Percentiles rank a stretch among this genome's conserved stretches.
Conservation (phyloP, 1,140 invertebrate genomes). For the Diprion similis region DNA sequence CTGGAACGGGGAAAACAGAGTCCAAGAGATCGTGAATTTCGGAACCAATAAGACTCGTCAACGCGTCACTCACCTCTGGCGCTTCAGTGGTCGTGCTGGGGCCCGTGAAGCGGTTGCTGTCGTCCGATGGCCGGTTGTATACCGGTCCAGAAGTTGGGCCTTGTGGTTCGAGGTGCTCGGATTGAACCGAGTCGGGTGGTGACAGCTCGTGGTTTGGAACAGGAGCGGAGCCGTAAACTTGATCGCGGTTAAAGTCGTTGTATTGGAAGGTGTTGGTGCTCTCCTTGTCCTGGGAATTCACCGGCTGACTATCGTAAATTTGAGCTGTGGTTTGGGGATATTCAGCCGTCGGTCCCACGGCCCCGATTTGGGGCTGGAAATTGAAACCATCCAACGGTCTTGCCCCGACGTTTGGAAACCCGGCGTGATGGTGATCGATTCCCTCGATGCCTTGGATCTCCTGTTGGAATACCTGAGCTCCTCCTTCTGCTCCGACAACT, state of each 20-base stretch:
- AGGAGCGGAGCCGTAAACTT: background rate
- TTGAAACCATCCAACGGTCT: slow-evolving; percentile 51
- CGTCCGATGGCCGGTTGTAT: background rate
- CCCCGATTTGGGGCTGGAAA: slow-evolving; percentile 41
- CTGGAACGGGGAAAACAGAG: background rate
- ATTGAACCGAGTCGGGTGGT: too few relatives aligned
- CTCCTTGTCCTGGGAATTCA: background rate
- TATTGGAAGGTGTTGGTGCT: background rate
- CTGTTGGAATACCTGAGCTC: background rate
- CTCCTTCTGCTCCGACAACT: background rate
- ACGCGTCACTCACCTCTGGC: slow-evolving; percentile 20
- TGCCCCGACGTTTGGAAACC: slow-evolving; percentile 33
- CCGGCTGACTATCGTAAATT: background rate
- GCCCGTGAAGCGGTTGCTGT: slow-evolving; percentile 33
- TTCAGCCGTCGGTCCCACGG: slow-evolving; percentile 21
- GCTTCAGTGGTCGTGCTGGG: slow-evolving; percentile 41
- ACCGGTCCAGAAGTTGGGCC: background rate
- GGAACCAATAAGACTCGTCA: too few relatives aligned
- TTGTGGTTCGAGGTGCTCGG: background rate
- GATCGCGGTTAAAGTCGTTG: background rate
- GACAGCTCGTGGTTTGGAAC: too few relatives aligned
- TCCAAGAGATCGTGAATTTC: background rate
- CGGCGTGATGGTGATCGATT: slow-evolving; percentile 28
- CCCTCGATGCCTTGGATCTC: background rate
- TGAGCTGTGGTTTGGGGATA: background rate